Percentiles rank a stretch among this genome's conserved stretches.
These are phyloP conservation scores for Felis chaus DNA, from an alignment of 2,113 vertebrate genomes.

Conservation along the genomic window DNA sequence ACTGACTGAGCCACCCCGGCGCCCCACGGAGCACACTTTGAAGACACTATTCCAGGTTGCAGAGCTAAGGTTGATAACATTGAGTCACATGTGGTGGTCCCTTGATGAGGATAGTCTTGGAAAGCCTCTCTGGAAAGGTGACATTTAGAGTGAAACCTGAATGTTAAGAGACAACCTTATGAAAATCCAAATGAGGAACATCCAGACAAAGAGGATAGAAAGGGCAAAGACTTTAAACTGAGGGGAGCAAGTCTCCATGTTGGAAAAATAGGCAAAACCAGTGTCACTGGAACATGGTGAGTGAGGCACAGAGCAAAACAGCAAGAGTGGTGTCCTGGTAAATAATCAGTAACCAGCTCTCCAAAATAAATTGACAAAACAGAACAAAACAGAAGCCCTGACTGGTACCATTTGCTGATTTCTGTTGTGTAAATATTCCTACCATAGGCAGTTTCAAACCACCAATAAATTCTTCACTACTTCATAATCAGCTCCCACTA, in stretches of 20 bases:
- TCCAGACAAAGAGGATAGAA: background rate
- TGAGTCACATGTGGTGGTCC: background rate
- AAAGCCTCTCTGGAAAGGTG: background rate
- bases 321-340: background rate
- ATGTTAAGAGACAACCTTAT: background rate
- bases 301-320: background rate
- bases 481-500: background rate
- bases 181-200: background rate
- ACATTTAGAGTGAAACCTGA: background rate
- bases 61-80: background rate
- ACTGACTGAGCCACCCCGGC: too few relatives aligned
- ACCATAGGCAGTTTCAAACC: background rate
- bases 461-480: background rate
- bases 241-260: background rate
- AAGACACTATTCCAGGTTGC: background rate
- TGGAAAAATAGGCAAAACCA: background rate
- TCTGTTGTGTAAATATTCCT: background rate
- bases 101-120: background rate
- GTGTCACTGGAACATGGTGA: too few relatives aligned
- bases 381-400: background rate
- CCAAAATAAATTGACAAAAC: background rate
- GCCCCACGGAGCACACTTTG: background rate
- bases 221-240: background rate
- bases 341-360: background rate
- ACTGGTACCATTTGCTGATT: background rate